Evolutionary conservation across 1,140 invertebrate species (phyloP).

Genomic region (Sinella curviseta): DNA sequence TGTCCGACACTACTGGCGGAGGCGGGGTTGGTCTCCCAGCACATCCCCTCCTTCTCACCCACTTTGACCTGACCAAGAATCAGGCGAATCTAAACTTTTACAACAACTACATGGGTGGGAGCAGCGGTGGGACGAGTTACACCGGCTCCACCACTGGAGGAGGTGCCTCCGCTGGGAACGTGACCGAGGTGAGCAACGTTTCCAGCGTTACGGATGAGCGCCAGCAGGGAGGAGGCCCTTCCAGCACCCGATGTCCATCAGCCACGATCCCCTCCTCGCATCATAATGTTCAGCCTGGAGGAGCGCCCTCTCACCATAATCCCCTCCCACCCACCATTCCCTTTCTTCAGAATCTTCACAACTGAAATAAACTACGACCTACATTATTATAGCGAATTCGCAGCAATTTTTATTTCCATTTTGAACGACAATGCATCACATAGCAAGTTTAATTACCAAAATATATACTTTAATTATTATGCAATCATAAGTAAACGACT

Average conservation of each 20-base stretch:
- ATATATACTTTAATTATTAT: no score
- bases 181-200: neutral
- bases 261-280: neutral
- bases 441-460: no score
- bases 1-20: neutral
- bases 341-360: constrained; percentile 11
- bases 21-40: neutral
- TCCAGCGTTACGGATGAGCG: neutral
- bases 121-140: constrained; percentile 5
- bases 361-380: no score
- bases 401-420: no score
- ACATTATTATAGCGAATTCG: no score
- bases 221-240: neutral
- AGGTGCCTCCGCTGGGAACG: neutral
- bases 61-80: neutral
- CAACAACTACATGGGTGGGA: neutral
- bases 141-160: neutral
- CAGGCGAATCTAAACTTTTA: constrained; percentile 4
- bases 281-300: neutral
- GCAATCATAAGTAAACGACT: no score
- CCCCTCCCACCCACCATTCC: constrained; percentile 11
- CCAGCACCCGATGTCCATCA: neutral
- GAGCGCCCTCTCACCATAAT: no score
- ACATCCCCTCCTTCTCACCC: neutral
- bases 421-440: no score